phyloP scores from a whole-genome alignment of 1,140 invertebrate genomes.

The Lepeophtheirus salmonis region DNA sequence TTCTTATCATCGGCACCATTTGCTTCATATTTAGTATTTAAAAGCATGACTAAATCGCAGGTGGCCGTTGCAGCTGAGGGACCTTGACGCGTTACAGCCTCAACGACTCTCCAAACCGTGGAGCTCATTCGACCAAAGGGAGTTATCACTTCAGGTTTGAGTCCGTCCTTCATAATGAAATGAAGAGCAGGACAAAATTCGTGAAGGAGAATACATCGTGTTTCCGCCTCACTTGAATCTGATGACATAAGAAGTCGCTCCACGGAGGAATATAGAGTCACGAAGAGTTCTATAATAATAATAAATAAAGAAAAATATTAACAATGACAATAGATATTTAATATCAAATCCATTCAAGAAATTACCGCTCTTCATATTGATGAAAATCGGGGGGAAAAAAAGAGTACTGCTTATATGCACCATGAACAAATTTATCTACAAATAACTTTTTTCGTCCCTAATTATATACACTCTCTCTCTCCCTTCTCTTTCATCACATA shows the following conservation, averaged over 20 bases:
- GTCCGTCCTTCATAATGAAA: slow-evolving; percentile 7
- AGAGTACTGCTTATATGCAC: too few species aligned
- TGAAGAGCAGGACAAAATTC: slow-evolving; percentile 12
- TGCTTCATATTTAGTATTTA: slow-evolving; percentile 8
- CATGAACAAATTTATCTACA: too few species aligned
- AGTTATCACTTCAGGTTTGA: slow-evolving; percentile 12
- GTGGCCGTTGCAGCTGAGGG: neutral
- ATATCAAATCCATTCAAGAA: too few species aligned
- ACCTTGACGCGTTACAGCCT: slow-evolving; percentile 6
- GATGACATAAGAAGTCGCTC: slow-evolving; percentile 5
- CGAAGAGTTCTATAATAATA: slow-evolving; percentile 7
- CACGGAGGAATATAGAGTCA: slow-evolving; percentile 2
- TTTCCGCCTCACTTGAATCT: neutral
- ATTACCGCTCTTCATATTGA: too few species aligned
- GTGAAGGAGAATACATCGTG: slow-evolving; percentile 1
- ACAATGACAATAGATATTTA: neutral
- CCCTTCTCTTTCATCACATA: too few species aligned
- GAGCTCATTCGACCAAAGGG: slow-evolving; percentile 14
- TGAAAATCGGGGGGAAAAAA: too few species aligned
- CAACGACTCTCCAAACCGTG: slow-evolving; percentile 10
- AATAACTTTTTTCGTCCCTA: too few species aligned
- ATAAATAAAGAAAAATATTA: neutral
- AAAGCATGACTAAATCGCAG: slow-evolving; percentile 14
- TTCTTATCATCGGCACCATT: slow-evolving; percentile 10
- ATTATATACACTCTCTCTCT: too few species aligned